Evolutionary conservation across 2,113 vertebrate species (phyloP).

Genomic region (Micronisus gabar): DNA sequence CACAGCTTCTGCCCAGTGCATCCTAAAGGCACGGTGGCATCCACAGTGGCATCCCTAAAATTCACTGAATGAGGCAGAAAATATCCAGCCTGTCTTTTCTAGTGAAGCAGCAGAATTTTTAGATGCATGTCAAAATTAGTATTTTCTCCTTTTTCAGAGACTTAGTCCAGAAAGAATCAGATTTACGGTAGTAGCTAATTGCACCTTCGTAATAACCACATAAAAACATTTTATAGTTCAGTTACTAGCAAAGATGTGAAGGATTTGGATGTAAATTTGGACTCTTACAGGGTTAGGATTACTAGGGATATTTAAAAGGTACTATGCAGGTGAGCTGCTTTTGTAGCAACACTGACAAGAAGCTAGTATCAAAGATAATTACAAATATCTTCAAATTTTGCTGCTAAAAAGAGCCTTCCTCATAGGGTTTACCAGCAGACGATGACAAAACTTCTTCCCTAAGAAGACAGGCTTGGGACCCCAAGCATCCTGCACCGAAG

Average conservation of each 20-base stretch:
- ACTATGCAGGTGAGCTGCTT: neutral
- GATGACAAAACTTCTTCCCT: neutral
- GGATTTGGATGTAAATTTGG: neutral
- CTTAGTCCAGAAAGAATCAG: neutral
- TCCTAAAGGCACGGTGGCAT: neutral
- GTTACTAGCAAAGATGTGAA: neutral
- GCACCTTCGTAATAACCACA: neutral
- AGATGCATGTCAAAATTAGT: neutral
- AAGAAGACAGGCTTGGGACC: neutral
- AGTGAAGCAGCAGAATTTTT: neutral
- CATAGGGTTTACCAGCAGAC: neutral
- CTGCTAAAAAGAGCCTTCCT: neutral
- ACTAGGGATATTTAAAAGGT: neutral
- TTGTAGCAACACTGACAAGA: neutral
- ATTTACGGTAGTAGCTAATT: neutral
- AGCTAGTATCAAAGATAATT: neutral
- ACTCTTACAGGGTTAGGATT: neutral
- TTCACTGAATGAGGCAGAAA: neutral
- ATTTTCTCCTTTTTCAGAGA: neutral
- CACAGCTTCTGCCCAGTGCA: accelerated
- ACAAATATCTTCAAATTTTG: neutral
- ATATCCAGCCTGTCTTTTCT: neutral
- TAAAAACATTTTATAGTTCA: neutral
- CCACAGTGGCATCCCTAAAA: neutral
- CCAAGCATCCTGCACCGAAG: neutral